phyloP scores from a whole-genome alignment of 2,888 invertebrate species.

The Pheosia gnoma region DNA sequence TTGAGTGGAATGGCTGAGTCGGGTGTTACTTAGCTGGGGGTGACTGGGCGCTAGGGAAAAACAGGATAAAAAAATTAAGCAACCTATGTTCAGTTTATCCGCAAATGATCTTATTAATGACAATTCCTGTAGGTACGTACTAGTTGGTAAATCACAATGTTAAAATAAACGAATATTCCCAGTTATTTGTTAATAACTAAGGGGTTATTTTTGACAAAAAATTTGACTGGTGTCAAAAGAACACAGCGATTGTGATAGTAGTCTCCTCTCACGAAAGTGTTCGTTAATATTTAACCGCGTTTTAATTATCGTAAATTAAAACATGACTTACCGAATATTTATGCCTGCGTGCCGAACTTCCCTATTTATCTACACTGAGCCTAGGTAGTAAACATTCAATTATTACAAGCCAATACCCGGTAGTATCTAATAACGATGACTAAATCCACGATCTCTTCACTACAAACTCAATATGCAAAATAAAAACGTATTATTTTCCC shows the following conservation, averaged over 20 bases:
- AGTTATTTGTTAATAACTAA: too few relatives aligned
- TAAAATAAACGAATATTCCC: too few relatives aligned
- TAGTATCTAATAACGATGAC: neutral
- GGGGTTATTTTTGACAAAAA: too few relatives aligned
- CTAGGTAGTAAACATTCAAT: neutral
- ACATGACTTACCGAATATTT: neutral
- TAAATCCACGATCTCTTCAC: neutral
- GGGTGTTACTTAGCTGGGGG: constrained; percentile 43
- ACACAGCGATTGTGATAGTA: constrained; percentile 20
- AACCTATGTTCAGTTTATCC: too few relatives aligned
- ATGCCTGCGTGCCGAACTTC: neutral
- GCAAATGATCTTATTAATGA: too few relatives aligned
- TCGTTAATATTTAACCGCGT: constrained; percentile 24
- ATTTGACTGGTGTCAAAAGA: neutral
- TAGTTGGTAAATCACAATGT: too few relatives aligned
- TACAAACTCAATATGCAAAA: constrained; percentile 9
- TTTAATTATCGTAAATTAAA: constrained; percentile 19
- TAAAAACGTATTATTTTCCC: constrained; percentile 21
- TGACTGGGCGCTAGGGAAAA: constrained; percentile 22
- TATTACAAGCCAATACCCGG: neutral
- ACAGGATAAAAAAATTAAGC: neutral
- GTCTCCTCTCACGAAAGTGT: constrained; percentile 16
- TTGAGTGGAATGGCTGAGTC: constrained; percentile 72
- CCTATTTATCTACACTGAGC: neutral
- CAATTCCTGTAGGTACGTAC: too few relatives aligned